Conservation (phyloP, 2,888 invertebrate species). For the Hirtodrosophila alboralis region DNA sequence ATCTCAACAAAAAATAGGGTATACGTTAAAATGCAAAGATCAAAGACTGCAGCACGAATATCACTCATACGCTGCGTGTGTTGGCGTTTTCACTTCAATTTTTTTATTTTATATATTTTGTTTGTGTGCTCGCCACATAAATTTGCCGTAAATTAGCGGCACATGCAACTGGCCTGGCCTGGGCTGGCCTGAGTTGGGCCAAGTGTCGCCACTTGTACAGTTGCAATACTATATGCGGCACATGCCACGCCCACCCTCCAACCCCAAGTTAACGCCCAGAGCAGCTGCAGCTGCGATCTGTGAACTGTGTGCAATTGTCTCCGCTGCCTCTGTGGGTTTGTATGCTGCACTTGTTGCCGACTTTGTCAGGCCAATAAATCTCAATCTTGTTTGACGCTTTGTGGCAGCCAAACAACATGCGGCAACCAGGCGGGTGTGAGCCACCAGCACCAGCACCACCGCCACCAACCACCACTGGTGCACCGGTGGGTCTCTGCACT, state of each 20-base stretch:
- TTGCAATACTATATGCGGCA: constrained; percentile 2
- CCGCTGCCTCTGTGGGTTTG: constrained; percentile 48
- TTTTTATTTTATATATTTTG: too few relatives aligned
- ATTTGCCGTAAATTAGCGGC: constrained; percentile 79
- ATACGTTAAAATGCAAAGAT: constrained; percentile 29
- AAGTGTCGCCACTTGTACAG: constrained; percentile 73
- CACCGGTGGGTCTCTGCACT: constrained; percentile 54
- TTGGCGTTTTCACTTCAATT: constrained; percentile 29
- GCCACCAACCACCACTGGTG: too few relatives aligned
- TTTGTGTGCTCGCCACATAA: constrained; percentile 58
- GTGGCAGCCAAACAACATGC: constrained; percentile 65
- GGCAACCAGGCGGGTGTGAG: constrained; percentile 54
- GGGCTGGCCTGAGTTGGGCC: constrained; percentile 40
- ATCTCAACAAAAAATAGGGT: too few relatives aligned
- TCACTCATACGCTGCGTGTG: constrained; percentile 73
- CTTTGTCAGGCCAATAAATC: constrained; percentile 74
- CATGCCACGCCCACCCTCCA: constrained; percentile 65
- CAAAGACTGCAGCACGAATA: constrained; percentile 50
- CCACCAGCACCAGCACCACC: too few relatives aligned
- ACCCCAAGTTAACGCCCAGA: constrained; percentile 53
- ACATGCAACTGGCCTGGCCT: constrained; percentile 58
- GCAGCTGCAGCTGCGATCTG: constrained; percentile 32
- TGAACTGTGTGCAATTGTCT: constrained; percentile 53
- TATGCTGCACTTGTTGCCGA: constrained; percentile 66
- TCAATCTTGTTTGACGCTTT: constrained; percentile 79